Conservation (phyloP, 35 echinoderm and acorn worm species). For the Stichopus chloronotus region DNA sequence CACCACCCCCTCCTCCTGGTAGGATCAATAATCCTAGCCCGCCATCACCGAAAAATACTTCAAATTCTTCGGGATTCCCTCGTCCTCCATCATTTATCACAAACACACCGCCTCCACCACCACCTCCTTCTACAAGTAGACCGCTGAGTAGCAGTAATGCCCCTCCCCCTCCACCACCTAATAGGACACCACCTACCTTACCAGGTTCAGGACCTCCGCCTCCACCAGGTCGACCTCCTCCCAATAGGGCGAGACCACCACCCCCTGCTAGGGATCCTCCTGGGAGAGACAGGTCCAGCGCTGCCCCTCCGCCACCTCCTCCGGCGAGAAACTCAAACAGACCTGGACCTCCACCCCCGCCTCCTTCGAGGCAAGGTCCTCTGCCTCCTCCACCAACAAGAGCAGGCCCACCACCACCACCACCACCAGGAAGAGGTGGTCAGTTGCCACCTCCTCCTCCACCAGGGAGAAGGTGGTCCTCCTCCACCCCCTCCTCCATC, state of each 20-base stretch:
- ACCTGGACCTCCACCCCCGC: slow-evolving; percentile 66
- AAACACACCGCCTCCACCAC: slow-evolving; percentile 14
- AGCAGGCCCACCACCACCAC: slow-evolving; percentile 59
- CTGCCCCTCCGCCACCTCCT: slow-evolving; percentile 61
- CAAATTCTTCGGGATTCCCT: slow-evolving; percentile 5
- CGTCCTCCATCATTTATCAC: not conserved
- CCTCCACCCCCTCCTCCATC: slow-evolving; percentile 56
- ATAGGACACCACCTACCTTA: slow-evolving; percentile 4
- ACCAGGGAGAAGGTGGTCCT: slow-evolving; percentile 35
- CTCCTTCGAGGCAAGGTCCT: slow-evolving; percentile 31
- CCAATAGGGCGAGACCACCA: slow-evolving; percentile 62
- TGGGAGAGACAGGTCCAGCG: not conserved
- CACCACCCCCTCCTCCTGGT: slow-evolving; percentile 42
- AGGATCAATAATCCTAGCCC: slow-evolving; percentile 2
- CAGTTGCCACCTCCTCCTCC: slow-evolving; percentile 76
- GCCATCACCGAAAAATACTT: slow-evolving; percentile 38
- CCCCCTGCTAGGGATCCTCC: slow-evolving; percentile 43
- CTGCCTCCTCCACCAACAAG: slow-evolving; percentile 59
- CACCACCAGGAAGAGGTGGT: slow-evolving; percentile 58
- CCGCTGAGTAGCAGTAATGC: not conserved
- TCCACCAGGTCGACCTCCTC: slow-evolving; percentile 53
- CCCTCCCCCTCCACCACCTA: slow-evolving; percentile 57
- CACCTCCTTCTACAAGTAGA: slow-evolving; percentile 51
- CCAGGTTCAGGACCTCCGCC: slow-evolving; percentile 10
- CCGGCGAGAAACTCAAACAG: slow-evolving; percentile 60